Evolutionary conservation across 1,140 invertebrate species (phyloP).

Genomic region (Epicauta chinensis): DNA sequence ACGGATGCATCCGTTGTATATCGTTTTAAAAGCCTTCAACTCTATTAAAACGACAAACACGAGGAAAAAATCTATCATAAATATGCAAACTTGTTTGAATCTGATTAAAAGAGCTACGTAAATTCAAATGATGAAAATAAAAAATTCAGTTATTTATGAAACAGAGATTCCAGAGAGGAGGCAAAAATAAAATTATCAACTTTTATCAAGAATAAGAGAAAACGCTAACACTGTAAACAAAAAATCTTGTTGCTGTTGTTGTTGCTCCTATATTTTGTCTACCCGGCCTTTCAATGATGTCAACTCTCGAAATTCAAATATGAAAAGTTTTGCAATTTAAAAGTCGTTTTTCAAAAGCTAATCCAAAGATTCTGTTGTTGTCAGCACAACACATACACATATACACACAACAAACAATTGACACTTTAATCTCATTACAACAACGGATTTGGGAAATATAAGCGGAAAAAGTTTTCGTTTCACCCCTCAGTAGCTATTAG

Average conservation of each 20-base stretch:
- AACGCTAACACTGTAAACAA: background rate
- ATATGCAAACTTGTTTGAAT: slow-evolving; percentile 12
- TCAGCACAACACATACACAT: too few relatives aligned
- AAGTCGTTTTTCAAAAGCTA: slow-evolving; percentile 10
- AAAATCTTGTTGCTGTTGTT: too few relatives aligned
- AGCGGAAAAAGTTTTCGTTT: too few relatives aligned
- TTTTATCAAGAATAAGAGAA: slow-evolving; percentile 11
- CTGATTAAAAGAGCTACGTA: slow-evolving; percentile 8
- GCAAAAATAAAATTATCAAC: slow-evolving; percentile 11
- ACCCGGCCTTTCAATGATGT: slow-evolving; percentile 3
- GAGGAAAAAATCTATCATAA: slow-evolving; percentile 5
- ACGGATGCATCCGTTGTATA: background rate
- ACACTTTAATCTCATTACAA: slow-evolving; percentile 3
- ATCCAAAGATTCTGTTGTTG: too few relatives aligned
- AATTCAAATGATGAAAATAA: background rate
- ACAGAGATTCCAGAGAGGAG: background rate
- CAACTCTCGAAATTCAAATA: slow-evolving; percentile 12
- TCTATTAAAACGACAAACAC: slow-evolving; percentile 1
- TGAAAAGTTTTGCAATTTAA: slow-evolving; percentile 16
- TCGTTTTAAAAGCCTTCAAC: background rate
- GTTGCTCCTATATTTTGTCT: too few relatives aligned
- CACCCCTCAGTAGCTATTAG: too few relatives aligned
- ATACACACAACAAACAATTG: background rate
- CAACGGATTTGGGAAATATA: too few relatives aligned
- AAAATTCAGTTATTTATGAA: slow-evolving; percentile 5